phyloP scores from a whole-genome alignment of 2,113 vertebrate species.

The Globicephala melas region DNA sequence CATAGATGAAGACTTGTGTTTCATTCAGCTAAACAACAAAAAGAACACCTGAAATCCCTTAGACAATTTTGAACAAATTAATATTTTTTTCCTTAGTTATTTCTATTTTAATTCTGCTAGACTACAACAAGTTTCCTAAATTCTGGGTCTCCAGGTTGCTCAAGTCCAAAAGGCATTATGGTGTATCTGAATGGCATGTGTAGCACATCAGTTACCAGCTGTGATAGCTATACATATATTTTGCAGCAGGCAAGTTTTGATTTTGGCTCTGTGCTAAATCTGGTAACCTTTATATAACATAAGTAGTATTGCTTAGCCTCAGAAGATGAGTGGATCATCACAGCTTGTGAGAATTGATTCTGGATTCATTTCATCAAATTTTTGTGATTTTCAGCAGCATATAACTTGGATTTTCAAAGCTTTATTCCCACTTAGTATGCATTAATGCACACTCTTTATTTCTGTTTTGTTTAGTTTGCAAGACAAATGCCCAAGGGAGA shows the following conservation, averaged over 20 bases:
- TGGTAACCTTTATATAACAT: background rate
- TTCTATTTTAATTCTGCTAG: background rate
- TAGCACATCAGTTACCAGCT: background rate
- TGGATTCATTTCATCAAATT: background rate
- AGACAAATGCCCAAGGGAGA: background rate
- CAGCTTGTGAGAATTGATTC: background rate
- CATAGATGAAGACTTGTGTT: background rate
- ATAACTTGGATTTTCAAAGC: background rate
- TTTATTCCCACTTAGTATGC: background rate
- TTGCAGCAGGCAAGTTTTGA: background rate
- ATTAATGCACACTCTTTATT: background rate
- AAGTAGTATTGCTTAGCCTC: background rate
- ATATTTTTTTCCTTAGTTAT: background rate
- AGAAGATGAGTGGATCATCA: background rate
- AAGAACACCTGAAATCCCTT: background rate
- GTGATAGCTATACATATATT: background rate
- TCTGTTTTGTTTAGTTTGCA: background rate
- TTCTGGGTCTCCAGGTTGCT: background rate
- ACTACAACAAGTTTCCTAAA: background rate
- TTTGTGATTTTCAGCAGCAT: background rate
- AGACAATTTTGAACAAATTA: background rate
- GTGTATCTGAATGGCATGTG: background rate
- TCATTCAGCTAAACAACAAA: background rate
- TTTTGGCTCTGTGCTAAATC: background rate
- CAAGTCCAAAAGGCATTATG: background rate